Evolutionary conservation across 2,888 invertebrate genomes (phyloP).

Genomic region (Desoria tigrina): DNA sequence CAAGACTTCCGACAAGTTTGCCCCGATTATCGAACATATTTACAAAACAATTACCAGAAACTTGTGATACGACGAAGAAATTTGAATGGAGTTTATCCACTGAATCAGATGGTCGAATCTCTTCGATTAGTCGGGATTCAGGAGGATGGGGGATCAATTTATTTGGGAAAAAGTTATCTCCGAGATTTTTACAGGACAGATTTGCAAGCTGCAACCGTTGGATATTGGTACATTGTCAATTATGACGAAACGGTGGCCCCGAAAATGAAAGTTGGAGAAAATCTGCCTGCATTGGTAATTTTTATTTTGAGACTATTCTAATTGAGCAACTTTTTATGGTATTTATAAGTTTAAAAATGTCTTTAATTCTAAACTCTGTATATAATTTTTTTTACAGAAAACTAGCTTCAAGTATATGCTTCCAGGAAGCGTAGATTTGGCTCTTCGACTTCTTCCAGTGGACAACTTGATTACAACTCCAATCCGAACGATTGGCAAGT

Average conservation of each 20-base stretch:
- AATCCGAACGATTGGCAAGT: constrained; percentile 3
- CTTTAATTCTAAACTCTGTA: not conserved
- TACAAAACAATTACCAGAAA: not conserved
- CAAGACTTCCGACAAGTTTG: not conserved
- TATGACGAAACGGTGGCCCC: constrained; percentile 8
- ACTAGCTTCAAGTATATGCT: constrained; percentile 14
- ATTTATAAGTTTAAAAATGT: not conserved
- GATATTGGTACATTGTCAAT: constrained; percentile 6
- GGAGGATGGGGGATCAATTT: constrained; percentile 19
- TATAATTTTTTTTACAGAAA: not conserved
- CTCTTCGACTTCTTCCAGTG: constrained; percentile 1
- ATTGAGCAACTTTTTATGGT: not conserved
- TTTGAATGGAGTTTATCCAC: not conserved
- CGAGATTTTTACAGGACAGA: constrained; percentile 12
- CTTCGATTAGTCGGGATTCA: constrained; percentile 11
- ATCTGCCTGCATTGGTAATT: not conserved
- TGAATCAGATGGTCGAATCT: not conserved
- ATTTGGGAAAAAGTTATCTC: constrained; percentile 11
- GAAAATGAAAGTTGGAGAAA: not conserved
- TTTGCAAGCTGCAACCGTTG: constrained; percentile 9
- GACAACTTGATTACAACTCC: constrained; percentile 16
- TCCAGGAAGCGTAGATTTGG: constrained; percentile 5
- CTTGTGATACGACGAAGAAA: not conserved
- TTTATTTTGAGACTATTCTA: not conserved
- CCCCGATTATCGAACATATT: not conserved